Conservation (phyloP, 2,113 vertebrate species). For the Chrysochloris asiatica region DNA sequence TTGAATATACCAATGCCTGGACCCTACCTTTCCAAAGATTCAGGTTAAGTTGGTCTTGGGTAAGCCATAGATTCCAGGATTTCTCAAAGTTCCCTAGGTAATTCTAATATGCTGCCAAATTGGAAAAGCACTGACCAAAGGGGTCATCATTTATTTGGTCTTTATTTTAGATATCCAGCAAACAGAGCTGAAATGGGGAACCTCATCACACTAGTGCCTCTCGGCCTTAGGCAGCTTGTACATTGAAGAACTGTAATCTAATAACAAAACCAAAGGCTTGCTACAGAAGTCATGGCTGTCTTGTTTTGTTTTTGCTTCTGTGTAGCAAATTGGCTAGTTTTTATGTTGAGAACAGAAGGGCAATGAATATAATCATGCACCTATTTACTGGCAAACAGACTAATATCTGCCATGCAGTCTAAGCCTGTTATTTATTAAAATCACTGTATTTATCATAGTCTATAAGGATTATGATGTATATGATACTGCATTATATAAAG, state of each 20-base stretch:
- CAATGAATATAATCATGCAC: conserved; percentile 24
- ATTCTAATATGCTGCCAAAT: neutral
- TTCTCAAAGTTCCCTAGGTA: conserved; percentile 9
- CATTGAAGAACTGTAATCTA: neutral
- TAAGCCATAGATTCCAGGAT: conserved; percentile 12
- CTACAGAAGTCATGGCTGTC: neutral
- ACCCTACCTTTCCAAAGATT: neutral
- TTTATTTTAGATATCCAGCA: neutral
- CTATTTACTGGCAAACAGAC: neutral
- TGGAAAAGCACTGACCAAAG: neutral
- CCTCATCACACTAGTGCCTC: neutral
- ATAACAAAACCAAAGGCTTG: neutral
- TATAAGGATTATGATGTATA: neutral
- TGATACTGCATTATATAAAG: neutral
- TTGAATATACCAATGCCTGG: neutral
- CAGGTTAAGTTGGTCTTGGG: conserved; percentile 15
- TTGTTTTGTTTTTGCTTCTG: neutral
- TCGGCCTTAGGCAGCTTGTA: neutral
- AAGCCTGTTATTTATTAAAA: conserved; percentile 1
- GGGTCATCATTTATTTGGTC: neutral
- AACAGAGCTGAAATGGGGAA: neutral
- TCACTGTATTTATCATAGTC: neutral
- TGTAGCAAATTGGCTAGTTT: neutral
- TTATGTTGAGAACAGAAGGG: conserved; percentile 35
- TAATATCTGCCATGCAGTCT: neutral